Base-by-base conservation (phyloP, 2,113 vertebrate genomes). In the Carassius gibelio region DNA sequence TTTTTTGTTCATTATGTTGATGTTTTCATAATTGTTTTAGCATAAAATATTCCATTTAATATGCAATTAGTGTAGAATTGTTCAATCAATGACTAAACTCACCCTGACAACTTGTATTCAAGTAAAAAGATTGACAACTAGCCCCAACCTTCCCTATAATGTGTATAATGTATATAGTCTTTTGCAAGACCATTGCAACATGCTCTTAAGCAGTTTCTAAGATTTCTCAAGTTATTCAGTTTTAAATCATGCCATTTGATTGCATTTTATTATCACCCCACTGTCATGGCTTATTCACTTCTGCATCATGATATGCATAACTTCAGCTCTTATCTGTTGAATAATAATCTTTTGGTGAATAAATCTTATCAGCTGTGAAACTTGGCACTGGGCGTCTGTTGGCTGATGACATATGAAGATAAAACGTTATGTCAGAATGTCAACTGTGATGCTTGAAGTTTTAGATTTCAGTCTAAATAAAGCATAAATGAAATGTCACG, bases 281-380 rank as follows among this genome's bases (percentile, higher is more conserved):
- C 62, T 26, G 38, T 55, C 42, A 81, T 69, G 45, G 23, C 38
- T 81, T 48, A 19, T 66, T 66, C 61, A n/a, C 74, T 59, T 62
- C 74, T 86, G 26, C 8, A 38, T 50, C 83, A 61, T 75, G 38
- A 76, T 30, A 55, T 69, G 87, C 71, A 66, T 66, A 84, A 80
- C 50, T 45, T 26, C 8, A 79, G 69, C n/a, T 86, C 81, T 75
- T 83, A 68, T 10, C 45, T 30, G 50, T 48, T 62, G n/a, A 81
- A 86, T 86, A 77, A 86, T 75, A 84, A 84, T 86, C 87, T 74
- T 81, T 82, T 26, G 38, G 52, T 50, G 64, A 81, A 69, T 38
- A 79, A 38, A 76, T 76, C 83, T 86, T 59, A 57, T 86, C 75
- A 75, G 75, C 76, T 68, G 45, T 75, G 74, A 83, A 88, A 81